Conservation (phyloP, 2,797 vertebrate species). For the Rhinogobio ventralis region DNA sequence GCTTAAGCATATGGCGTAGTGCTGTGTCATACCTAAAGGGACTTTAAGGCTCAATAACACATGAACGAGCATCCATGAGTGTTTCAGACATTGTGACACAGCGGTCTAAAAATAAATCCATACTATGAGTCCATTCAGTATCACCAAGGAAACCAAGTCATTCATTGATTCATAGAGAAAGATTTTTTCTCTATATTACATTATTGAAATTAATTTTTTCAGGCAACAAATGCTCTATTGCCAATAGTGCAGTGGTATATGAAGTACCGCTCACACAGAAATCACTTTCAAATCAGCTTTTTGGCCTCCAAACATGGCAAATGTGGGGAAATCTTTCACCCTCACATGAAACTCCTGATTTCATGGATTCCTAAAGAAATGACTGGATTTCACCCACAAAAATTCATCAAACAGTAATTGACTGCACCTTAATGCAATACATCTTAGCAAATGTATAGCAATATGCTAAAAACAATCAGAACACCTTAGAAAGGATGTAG, state of each 20-base stretch:
- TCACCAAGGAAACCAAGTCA: conserved; percentile 2
- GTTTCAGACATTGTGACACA: neutral
- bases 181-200: neutral
- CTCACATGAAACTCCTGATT: neutral
- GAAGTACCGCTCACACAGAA: neutral
- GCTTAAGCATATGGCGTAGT: conserved; percentile 53
- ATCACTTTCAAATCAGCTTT: neutral
- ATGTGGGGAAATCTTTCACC: neutral
- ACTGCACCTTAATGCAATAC: neutral
- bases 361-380: neutral
- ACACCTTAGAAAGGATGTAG: neutral
- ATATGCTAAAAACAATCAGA: neutral
- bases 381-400: neutral
- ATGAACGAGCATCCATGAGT: neutral
- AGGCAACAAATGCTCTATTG: neutral
- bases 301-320: neutral
- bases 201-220: neutral
- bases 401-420: neutral
- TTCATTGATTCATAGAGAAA: neutral
- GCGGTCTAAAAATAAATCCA: conserved; percentile 14
- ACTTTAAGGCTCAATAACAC: conserved; percentile 26
- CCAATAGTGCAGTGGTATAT: neutral
- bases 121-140: neutral
- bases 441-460: neutral
- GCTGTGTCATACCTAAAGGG: conserved; percentile 26